Evolutionary conservation across 2,113 vertebrate species (phyloP), one percentile per base, ranked within the genome.

Genomic region (Hyperopisus bebe): DNA sequence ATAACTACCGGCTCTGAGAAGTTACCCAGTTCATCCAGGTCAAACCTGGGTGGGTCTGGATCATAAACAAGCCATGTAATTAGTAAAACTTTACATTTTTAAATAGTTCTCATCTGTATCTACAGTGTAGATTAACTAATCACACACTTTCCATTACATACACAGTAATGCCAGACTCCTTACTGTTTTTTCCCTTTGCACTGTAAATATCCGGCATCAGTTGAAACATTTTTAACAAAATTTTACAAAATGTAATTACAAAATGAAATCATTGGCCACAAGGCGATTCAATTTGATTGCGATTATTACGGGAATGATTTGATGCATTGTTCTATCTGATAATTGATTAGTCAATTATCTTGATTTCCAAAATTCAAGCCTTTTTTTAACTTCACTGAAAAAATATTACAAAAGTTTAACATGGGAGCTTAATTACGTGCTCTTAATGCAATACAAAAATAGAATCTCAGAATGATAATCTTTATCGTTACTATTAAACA

Each of bases 1-100:
- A 97, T 96, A 88, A 93, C 91, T 1, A 95, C 91, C 0, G 97
- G 96, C 90, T 94, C 95, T 6, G 50, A 94, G 90, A 98, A 95
- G 58, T 95, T 95, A 3, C 93, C 92, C 0, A 95, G 91, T 82
- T 96, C 94, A 50, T 97, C 95, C 6, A 92, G 51, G 88, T 96
- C 94, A 19, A 98, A 92, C 91, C 94, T 94, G 1, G 97, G 97
- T 88, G 97, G 95, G 88, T 98, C 97, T 98, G 89, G 62, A 53
- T 88, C 50, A 82, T 87, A 39, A 35, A 88, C n/a, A 58, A 82
- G 19, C 15, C 21, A 24, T 2, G 44, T 84, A 24, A 47, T 80
- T 80, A 42, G 70, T 39, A 77, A 15, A 77, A 77, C 31, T 35
- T 39, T 74, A 39, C n/a, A 74, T 74, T 74, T 19, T 35, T 74